phyloP scores from a whole-genome alignment of 2,888 invertebrate species.

The Melitaea athalia region DNA sequence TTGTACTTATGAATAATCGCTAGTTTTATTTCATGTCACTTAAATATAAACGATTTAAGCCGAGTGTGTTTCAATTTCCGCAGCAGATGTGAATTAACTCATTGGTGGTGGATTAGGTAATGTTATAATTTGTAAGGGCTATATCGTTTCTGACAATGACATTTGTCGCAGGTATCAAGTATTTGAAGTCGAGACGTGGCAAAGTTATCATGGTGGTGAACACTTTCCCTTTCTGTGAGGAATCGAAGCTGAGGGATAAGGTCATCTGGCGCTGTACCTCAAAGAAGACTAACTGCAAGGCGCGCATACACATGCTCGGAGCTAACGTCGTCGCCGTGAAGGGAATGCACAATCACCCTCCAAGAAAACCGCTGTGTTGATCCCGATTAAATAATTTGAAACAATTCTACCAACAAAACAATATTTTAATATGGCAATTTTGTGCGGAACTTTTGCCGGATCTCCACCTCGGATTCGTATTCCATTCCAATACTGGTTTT shows the following conservation, averaged over 20 bases:
- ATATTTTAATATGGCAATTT: not conserved
- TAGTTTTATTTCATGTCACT: constrained; percentile 63
- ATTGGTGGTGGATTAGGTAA: constrained; percentile 37
- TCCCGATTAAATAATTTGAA: constrained; percentile 24
- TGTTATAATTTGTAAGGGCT: not conserved
- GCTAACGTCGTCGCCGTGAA: constrained; percentile 76
- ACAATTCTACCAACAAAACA: not conserved
- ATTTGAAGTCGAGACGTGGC: constrained; percentile 77
- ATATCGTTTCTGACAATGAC: constrained; percentile 52
- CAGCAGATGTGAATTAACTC: not conserved
- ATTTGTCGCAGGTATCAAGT: constrained; percentile 76
- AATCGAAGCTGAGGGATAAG: constrained; percentile 77
- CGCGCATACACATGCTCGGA: constrained; percentile 77
- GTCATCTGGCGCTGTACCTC: constrained; percentile 81
- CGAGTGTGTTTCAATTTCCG: constrained; percentile 11
- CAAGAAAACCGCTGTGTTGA: constrained; percentile 62
- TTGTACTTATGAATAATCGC: constrained; percentile 80
- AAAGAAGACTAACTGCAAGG: constrained; percentile 80
- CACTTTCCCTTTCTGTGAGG: constrained; percentile 80
- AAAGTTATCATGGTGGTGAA: constrained; percentile 82
- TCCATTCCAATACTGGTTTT: not conserved
- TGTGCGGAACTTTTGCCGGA: not conserved
- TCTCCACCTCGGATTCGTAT: not conserved
- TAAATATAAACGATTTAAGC: constrained; percentile 6
- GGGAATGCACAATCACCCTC: constrained; percentile 79